phyloP scores from a whole-genome alignment of 2,888 invertebrate genomes.

The Cryptocephalus moraei region DNA sequence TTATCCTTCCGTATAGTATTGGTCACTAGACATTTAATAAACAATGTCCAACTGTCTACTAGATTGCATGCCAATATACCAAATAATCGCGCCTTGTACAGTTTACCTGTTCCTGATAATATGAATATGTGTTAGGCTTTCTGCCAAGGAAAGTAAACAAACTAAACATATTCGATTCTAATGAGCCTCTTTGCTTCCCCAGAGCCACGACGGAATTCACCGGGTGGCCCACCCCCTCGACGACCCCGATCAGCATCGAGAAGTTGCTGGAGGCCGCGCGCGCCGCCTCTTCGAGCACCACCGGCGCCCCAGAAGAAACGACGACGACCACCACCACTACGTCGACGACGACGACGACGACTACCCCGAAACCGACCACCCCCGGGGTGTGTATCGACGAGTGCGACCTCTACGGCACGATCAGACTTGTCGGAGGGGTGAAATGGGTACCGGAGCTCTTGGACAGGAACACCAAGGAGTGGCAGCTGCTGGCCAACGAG shows the following conservation, averaged over 20 bases:
- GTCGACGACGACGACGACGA: slow-evolving; percentile 60
- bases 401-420: slow-evolving; percentile 79
- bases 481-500: slow-evolving; percentile 72
- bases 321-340: slow-evolving; percentile 50
- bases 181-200: slow-evolving; percentile 13
- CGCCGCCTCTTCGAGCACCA: slow-evolving; percentile 49
- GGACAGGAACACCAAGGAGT: slow-evolving; percentile 79
- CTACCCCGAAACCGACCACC: slow-evolving; percentile 59
- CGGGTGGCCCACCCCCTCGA: slow-evolving; percentile 83
- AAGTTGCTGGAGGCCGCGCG: slow-evolving; percentile 60
- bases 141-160: no score
- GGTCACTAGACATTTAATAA: no score
- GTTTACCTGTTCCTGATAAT: no score
- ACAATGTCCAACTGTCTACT: no score
- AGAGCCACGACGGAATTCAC: slow-evolving; percentile 83
- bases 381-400: slow-evolving; percentile 68
- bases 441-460: slow-evolving; percentile 78
- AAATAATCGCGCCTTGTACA: no score
- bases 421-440: slow-evolving; percentile 71
- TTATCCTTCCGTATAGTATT: no score
- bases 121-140: no score
- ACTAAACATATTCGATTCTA: no score
- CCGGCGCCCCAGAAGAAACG: slow-evolving; percentile 24
- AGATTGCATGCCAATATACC: no score
- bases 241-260: slow-evolving; percentile 77